Conservation (phyloP, 2,797 vertebrate species). For the Manis pentadactyla region DNA sequence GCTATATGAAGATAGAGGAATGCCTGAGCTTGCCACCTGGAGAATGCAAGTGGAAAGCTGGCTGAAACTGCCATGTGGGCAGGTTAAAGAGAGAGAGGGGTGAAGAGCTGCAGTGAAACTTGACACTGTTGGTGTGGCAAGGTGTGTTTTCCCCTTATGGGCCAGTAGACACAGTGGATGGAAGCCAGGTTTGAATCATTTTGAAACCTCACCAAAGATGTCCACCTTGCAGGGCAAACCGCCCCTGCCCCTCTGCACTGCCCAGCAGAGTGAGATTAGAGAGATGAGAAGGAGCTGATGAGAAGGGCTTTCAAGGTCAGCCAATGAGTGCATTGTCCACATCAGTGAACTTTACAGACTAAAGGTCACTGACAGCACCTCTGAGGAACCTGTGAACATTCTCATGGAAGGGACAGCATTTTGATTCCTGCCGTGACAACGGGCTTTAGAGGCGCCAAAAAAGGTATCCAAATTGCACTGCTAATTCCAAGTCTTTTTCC, state of each 20-base stretch:
- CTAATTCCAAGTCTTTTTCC: background rate
- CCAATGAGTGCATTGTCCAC: background rate
- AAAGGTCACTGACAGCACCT: background rate
- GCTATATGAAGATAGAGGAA: background rate
- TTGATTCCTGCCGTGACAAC: background rate
- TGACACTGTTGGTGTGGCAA: background rate
- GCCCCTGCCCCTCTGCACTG: background rate
- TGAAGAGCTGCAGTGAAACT: background rate
- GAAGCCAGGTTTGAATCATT: background rate
- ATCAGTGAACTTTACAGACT: background rate
- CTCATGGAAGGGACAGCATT: background rate
- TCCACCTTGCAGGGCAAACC: background rate
- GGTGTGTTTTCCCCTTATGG: background rate
- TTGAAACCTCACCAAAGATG: background rate
- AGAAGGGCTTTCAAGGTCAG: background rate
- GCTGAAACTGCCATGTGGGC: background rate
- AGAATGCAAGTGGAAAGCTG: background rate
- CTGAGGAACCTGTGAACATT: background rate
- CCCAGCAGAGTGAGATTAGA: background rate
- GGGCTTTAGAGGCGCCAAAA: background rate
- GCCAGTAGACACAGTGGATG: background rate
- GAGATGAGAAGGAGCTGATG: background rate
- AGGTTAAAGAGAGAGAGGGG: background rate
- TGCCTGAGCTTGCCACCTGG: background rate
- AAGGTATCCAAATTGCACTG: background rate